Conservation (phyloP, 2,113 vertebrate species). For the Dipodomys stephensi region DNA sequence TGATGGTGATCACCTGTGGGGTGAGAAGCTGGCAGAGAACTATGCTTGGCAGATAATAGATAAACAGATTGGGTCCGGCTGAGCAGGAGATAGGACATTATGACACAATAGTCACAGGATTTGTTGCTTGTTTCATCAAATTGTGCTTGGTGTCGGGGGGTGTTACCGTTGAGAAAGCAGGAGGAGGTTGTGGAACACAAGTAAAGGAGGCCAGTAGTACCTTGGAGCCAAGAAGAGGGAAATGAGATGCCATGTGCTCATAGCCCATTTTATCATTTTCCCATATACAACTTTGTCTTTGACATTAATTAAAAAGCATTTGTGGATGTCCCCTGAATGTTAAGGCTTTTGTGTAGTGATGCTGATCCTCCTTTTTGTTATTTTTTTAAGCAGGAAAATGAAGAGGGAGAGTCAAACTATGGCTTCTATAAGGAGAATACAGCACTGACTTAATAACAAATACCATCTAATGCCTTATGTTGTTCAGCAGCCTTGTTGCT, state of each 20-base stretch:
- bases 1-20: neutral
- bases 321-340: neutral
- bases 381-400: conserved; percentile 1
- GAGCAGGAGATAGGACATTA: neutral
- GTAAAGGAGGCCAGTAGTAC: neutral
- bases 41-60: neutral
- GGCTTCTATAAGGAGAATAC: neutral
- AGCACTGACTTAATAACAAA: neutral
- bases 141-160: neutral
- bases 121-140: neutral
- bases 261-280: neutral
- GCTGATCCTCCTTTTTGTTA: neutral
- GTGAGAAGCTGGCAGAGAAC: neutral
- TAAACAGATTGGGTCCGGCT: neutral
- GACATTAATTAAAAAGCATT: neutral
- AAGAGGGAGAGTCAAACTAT: neutral
- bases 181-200: neutral
- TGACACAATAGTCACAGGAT: neutral
- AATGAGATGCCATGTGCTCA: neutral
- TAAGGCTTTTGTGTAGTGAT: neutral
- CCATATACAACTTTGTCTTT: neutral
- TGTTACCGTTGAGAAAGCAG: neutral
- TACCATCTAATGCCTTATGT: neutral
- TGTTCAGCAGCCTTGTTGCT: neutral
- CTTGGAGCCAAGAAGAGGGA: neutral